These are phyloP conservation scores for Dusona sp. DNA, from an alignment of 2,888 invertebrate genomes.

Conservation along the genomic window DNA sequence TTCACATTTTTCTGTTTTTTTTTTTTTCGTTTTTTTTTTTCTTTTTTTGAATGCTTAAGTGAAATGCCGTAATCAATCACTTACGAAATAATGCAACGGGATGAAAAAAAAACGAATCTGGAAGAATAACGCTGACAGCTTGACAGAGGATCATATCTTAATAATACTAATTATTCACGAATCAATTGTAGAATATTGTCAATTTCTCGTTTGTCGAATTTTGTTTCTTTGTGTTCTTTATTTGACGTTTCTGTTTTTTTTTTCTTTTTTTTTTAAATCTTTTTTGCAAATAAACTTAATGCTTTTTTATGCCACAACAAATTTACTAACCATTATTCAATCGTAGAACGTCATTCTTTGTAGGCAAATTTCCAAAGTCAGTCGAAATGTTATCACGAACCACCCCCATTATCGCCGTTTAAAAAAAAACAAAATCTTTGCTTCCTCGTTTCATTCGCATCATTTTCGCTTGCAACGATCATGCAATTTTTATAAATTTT, in stretches of 20 bases:
- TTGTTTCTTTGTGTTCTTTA: conserved; percentile 64
- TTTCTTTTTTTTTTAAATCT: conserved; percentile 66
- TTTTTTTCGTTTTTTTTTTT: conserved; percentile 28
- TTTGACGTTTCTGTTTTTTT: conserved; percentile 72
- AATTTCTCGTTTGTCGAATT: conserved; percentile 74
- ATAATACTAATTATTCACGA: conserved; percentile 72
- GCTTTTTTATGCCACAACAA: conserved; percentile 78
- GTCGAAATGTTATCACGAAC: not conserved
- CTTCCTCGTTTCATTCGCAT: conserved; percentile 37
- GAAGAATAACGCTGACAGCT: conserved; percentile 74
- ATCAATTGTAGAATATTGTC: conserved; percentile 77
- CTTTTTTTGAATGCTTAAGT: too few relatives aligned
- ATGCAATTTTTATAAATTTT: too few relatives aligned
- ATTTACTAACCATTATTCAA: conserved; percentile 80
- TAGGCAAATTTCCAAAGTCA: conserved; percentile 3
- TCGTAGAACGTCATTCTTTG: conserved; percentile 68
- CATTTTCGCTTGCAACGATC: conserved; percentile 27
- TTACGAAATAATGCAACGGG: not conserved
- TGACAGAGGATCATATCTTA: conserved; percentile 77
- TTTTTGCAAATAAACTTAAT: conserved; percentile 82
- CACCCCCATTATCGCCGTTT: conserved; percentile 4
- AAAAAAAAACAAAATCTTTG: conserved; percentile 1
- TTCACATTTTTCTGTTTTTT: conserved; percentile 12
- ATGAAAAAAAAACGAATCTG: conserved; percentile 13
- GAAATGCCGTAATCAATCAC: not conserved